Percentiles rank a stretch among this genome's conserved stretches.
These are phyloP conservation scores for Caenorhabditis sp. DNA, from an alignment of 2,888 invertebrate genomes.

Conservation along the genomic window DNA sequence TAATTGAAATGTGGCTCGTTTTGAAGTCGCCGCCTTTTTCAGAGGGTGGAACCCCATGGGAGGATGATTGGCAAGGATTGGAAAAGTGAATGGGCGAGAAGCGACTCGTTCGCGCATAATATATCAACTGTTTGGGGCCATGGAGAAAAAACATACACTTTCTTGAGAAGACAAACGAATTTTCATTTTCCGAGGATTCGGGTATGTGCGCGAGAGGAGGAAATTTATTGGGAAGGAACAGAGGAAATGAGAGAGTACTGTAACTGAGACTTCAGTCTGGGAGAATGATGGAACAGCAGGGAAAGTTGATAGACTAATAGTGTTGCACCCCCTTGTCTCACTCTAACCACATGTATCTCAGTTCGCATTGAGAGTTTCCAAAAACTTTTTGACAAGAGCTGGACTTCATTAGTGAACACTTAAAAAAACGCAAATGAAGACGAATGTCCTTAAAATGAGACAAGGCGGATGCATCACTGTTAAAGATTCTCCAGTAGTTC, in stretches of 20 bases:
- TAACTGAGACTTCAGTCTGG: too few species aligned
- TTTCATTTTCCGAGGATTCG: constrained; percentile 4
- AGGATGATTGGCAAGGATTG: constrained; percentile 16
- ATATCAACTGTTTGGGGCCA: constrained; percentile 51
- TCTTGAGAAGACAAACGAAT: constrained; percentile 16
- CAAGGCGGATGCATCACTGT: too few species aligned
- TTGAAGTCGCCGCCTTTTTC: constrained; percentile 54
- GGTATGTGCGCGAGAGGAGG: background rate
- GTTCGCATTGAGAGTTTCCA: too few species aligned
- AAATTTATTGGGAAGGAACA: background rate
- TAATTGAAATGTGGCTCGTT: constrained; percentile 64
- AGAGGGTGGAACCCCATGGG: constrained; percentile 37
- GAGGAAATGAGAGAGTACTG: background rate
- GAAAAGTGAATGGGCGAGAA: constrained; percentile 11
- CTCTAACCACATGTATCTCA: too few species aligned
- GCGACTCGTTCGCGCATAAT: constrained; percentile 64
- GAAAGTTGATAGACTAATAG: background rate
- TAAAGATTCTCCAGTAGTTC: too few species aligned
- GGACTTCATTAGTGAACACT: too few species aligned
- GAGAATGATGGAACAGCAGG: background rate
- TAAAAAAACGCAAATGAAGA: too few species aligned
- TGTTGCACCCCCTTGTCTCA: too few species aligned
- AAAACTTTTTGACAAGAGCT: too few species aligned
- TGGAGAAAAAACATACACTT: constrained; percentile 51
- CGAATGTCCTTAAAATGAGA: too few species aligned